Base-by-base conservation (phyloP, 2,113 vertebrate genomes). In the Alosa alosa region DNA sequence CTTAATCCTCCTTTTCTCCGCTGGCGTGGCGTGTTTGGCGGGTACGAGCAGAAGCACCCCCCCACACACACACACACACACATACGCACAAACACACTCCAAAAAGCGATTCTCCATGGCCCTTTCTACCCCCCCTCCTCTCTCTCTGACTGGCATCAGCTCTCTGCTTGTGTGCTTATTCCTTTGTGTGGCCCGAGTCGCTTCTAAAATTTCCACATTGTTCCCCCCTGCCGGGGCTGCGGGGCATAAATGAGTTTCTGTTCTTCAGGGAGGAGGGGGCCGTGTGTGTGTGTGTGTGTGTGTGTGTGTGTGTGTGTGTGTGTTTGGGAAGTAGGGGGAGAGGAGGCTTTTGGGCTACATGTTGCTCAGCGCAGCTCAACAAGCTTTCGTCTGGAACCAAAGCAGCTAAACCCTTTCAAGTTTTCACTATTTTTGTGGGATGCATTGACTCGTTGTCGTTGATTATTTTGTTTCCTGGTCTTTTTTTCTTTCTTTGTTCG, bases 261-360 rank as follows among this genome's bases (percentile, higher is more conserved):
- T 92, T 93, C 72, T 78, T 78, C 72, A 36, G 10, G 36, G 49
- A 83, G 31, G 49, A 25, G 82, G 46, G 25, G 22, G 22, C 36
- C 39, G 52, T 55, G 22, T 81, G 83, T 85, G 49, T 84, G 10
- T 22, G 22, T 44, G 81, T 82, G 13, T 22, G 7, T 85, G 25
- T 75, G 81, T 57, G 49, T 88, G 7, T 91, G 41, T 72, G 49
- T 25, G 31, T 64, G 50, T 83, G 13, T 45, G 22, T 86, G 10
- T 84, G 78, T 6, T 31, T 82, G 15, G 97, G 97, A 97, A 89
- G 99, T 98, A 91, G 95, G 98, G 91, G 97, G 96, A 78, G 36
- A 39, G 72, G 15, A 78, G 36, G 4, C 11, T 39, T 39, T 17
- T n/a, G 72, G 72, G 36, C 72, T 78, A 36, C 13, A 36, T 78